Percentiles rank a stretch among this genome's conserved stretches.
Evolutionary conservation across 2,888 invertebrate genomes (phyloP).

Genomic region (Mythimna albipuncta): DNA sequence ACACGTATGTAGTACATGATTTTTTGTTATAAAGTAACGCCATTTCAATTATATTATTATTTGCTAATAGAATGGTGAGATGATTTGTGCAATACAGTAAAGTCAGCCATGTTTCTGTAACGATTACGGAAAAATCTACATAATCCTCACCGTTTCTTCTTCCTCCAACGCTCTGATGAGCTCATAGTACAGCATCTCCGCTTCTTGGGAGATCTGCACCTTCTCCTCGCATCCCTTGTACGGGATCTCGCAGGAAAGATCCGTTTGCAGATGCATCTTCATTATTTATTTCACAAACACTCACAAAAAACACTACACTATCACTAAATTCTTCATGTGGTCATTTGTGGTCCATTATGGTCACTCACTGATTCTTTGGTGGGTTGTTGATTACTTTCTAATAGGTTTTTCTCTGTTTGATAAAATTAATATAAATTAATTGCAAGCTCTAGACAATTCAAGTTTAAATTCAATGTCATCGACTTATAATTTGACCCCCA

Average conservation of each 20-base stretch:
- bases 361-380: conserved; percentile 58
- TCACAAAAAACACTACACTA: conserved; percentile 63
- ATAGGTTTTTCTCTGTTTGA: conserved; percentile 6
- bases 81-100: background rate
- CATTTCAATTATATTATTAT: background rate
- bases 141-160: conserved; percentile 85
- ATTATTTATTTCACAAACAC: conserved; percentile 65
- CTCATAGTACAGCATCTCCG: conserved; percentile 89
- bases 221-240: conserved; percentile 82
- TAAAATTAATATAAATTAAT: background rate
- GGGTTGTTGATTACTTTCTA: conserved; percentile 25
- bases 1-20: too few species aligned
- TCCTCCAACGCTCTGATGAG: conserved; percentile 87
- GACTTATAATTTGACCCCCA: background rate
- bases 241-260: conserved; percentile 82
- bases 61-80: background rate
- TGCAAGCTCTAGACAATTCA: background rate
- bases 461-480: conserved; percentile 7
- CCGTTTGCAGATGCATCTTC: conserved; percentile 87
- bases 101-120: background rate
- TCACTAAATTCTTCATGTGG: conserved; percentile 34
- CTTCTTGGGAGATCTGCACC: conserved; percentile 87
- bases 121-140: background rate
- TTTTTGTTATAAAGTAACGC: background rate
- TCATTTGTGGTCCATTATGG: conserved; percentile 41